Conservation (phyloP, 2,113 vertebrate genomes). For the Vimba vimba region DNA sequence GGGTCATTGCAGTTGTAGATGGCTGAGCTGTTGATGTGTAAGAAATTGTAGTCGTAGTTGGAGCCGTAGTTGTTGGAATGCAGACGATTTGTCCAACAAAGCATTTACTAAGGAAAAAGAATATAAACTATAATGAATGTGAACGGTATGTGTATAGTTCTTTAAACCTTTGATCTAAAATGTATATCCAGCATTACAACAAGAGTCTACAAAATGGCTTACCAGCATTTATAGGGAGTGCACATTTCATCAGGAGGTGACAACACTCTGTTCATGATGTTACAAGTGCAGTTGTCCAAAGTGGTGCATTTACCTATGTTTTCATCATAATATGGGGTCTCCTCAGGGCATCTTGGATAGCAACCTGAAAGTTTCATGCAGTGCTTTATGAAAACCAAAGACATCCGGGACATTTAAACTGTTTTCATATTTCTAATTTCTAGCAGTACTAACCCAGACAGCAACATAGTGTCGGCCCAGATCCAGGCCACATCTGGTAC, state of each 20-base stretch:
- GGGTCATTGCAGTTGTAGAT: conserved; percentile 10
- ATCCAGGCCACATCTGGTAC: too few species aligned
- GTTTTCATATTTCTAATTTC: neutral
- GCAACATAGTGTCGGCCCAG: too few species aligned
- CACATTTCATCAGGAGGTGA: conserved; percentile 58
- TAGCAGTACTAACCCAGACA: neutral
- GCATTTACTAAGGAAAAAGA: conserved; percentile 62
- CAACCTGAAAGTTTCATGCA: conserved; percentile 73
- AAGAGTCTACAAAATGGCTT: conserved; percentile 45
- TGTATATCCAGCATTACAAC: neutral
- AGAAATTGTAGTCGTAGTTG: neutral
- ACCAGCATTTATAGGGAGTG: conserved; percentile 62
- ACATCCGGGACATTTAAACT: neutral
- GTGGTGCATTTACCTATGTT: conserved; percentile 78
- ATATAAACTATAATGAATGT: neutral
- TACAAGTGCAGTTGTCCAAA: conserved; percentile 78
- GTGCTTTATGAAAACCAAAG: neutral
- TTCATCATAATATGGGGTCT: conserved; percentile 80
- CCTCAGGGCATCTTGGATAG: conserved; percentile 81
- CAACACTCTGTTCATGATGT: conserved; percentile 72
- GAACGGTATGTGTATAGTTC: neutral
- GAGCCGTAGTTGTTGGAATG: neutral
- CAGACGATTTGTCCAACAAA: conserved; percentile 62
- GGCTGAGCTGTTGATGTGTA: neutral
- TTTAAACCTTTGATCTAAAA: neutral